These are phyloP conservation scores for Atrina japonica DNA, from an alignment of 2,888 invertebrate genomes.

Conservation along the genomic window DNA sequence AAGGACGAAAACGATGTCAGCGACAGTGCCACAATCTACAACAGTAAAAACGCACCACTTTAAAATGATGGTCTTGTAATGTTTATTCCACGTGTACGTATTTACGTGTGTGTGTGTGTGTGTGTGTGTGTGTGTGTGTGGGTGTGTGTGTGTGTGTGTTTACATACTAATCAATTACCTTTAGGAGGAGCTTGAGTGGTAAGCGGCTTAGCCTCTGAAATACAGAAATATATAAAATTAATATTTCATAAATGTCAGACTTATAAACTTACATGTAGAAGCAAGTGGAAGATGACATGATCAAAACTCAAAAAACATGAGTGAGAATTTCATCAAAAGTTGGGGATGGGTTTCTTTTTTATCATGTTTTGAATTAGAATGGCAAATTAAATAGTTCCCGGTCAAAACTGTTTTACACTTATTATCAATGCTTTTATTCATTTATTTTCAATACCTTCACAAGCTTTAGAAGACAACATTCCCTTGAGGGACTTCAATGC, in stretches of 20 bases:
- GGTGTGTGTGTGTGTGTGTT: no score
- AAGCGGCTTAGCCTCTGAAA: conserved; percentile 12
- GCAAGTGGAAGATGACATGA: no score
- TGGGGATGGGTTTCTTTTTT: no score
- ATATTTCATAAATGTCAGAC: no score
- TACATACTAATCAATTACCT: not conserved
- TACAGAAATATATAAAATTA: no score
- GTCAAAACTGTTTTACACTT: not conserved
- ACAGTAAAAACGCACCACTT: not conserved
- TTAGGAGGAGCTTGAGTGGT: conserved; percentile 13
- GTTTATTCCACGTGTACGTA: no score
- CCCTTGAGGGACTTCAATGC: conserved; percentile 64
- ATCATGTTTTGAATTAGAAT: no score
- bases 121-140: no score
- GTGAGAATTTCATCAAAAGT: not conserved
- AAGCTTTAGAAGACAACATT: conserved; percentile 64
- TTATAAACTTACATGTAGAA: no score
- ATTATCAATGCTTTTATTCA: not conserved
- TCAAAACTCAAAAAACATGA: conserved; percentile 8
- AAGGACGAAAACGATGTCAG: conserved; percentile 73
- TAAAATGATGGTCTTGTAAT: not conserved
- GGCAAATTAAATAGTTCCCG: not conserved
- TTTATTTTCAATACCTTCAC: conserved; percentile 57
- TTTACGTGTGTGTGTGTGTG: no score
- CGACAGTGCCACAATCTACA: conserved; percentile 64